Evolutionary conservation across 2,113 vertebrate species (phyloP).

Genomic region (Enhydra lutris): DNA sequence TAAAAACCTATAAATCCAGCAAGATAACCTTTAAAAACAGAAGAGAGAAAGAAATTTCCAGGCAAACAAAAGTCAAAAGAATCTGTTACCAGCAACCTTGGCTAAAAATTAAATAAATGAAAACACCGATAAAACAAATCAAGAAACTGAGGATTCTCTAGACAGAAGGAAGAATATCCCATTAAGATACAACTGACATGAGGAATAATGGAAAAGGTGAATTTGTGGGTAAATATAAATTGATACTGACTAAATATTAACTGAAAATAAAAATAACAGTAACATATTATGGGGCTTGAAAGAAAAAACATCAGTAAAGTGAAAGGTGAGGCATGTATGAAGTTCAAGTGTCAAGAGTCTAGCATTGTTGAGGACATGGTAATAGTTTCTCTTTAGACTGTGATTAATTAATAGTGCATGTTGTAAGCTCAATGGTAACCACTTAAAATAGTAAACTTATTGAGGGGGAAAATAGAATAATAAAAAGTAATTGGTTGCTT

Average conservation of each 20-base stretch:
- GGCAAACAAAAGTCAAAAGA: neutral
- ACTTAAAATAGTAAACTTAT: neutral
- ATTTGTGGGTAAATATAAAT: slow-evolving; percentile 15
- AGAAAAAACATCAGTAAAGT: neutral
- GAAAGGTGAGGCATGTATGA: neutral
- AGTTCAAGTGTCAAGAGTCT: neutral
- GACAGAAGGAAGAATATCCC: neutral
- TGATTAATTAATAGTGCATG: neutral
- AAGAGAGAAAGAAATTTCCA: slow-evolving; percentile 2
- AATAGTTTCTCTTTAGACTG: neutral
- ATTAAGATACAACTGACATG: neutral
- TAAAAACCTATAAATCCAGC: neutral
- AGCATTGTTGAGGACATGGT: neutral
- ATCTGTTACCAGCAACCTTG: neutral
- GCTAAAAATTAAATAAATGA: slow-evolving; percentile 13
- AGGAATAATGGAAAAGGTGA: slow-evolving; percentile 4
- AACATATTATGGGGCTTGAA: neutral
- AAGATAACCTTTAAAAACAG: neutral
- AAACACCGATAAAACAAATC: neutral
- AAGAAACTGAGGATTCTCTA: neutral
- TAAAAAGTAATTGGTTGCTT: neutral
- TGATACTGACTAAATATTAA: neutral
- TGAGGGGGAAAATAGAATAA: neutral
- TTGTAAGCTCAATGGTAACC: neutral
- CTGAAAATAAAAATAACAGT: neutral